Evolutionary conservation across 2,797 vertebrate species (phyloP).

Genomic region (Pangasius macronema): DNA sequence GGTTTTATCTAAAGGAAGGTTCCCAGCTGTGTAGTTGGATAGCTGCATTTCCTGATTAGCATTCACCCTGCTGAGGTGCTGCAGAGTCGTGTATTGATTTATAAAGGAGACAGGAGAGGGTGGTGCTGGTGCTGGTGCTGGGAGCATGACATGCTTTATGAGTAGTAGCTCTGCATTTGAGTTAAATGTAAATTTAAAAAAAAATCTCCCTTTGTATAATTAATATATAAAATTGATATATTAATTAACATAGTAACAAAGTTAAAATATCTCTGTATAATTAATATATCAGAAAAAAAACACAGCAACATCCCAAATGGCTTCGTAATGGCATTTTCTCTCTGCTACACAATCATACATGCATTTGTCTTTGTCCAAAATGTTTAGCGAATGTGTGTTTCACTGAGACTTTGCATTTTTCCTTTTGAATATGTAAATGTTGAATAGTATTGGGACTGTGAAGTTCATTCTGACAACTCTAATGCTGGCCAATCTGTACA

Average conservation of each 20-base stretch:
- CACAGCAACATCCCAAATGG: background rate
- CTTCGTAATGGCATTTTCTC: too few species aligned
- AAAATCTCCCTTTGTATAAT: background rate
- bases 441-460: background rate
- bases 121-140: background rate
- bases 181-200: background rate
- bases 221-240: background rate
- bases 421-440: conserved; percentile 11
- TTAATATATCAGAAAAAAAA: too few species aligned
- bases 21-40: background rate
- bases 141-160: conserved; percentile 16
- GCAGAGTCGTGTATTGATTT: conserved; percentile 23
- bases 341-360: background rate
- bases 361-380: background rate
- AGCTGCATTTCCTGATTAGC: conserved; percentile 20
- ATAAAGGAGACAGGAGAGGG: conserved; percentile 2
- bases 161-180: background rate
- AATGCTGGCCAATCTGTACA: background rate
- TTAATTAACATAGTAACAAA: background rate
- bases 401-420: background rate
- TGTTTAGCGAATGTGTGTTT: background rate
- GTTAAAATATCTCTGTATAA: background rate
- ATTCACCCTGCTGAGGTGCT: conserved; percentile 22
- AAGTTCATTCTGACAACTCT: conserved; percentile 6
- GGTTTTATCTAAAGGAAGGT: conserved; percentile 2